These are phyloP conservation scores for Cosmia pyralina DNA, from an alignment of 2,888 invertebrate genomes.

Conservation along the genomic window DNA sequence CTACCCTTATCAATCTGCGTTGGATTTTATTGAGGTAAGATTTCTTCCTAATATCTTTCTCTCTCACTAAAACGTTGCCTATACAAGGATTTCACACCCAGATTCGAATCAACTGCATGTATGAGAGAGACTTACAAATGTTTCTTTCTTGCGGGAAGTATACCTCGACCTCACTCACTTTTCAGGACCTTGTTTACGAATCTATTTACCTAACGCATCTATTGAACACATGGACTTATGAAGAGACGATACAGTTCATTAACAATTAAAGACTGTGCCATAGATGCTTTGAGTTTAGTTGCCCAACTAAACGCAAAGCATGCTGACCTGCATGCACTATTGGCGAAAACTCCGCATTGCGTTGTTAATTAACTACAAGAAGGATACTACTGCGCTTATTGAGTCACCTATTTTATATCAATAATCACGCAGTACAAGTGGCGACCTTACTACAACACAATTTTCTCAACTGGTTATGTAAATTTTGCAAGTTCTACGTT, in stretches of 20 bases:
- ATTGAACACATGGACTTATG: background rate
- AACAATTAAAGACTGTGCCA: too few relatives aligned
- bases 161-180: background rate
- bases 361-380: background rate
- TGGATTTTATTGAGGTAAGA: slow-evolving; percentile 85
- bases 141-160: background rate
- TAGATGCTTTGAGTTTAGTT: background rate
- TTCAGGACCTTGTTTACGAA: background rate
- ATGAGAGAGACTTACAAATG: background rate
- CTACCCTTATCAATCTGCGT: slow-evolving; percentile 83
- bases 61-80: background rate
- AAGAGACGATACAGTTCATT: background rate
- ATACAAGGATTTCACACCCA: background rate
- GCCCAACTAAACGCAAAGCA: too few relatives aligned
- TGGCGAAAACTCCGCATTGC: background rate
- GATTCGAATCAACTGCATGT: background rate
- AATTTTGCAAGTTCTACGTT: slow-evolving; percentile 44
- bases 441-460: background rate
- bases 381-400: background rate
- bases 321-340: background rate
- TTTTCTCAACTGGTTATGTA: slow-evolving; percentile 26
- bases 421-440: background rate
- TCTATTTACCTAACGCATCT: background rate
- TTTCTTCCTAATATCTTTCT: background rate
- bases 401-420: background rate